phyloP scores from a whole-genome alignment of 1,140 invertebrate species.

The Lepidurus couesii region DNA sequence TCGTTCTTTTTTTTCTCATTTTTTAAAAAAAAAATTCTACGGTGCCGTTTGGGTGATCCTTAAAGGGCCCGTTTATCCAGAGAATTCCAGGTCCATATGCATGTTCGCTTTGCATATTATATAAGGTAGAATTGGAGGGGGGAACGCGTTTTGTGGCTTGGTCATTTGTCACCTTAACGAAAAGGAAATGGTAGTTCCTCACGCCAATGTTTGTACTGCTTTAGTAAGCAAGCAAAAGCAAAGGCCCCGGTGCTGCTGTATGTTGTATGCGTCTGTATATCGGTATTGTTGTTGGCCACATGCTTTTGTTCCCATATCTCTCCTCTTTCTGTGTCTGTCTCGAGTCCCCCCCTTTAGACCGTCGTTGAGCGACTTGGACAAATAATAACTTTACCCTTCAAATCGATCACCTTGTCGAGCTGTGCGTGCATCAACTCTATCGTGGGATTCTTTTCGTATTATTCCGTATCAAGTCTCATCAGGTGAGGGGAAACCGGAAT shows the following conservation, averaged over 20 bases:
- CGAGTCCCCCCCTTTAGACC: not conserved
- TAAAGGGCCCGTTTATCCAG: too few species aligned
- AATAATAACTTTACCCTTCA: not conserved
- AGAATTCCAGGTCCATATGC: too few species aligned
- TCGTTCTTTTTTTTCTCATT: not conserved
- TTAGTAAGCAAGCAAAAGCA: not conserved
- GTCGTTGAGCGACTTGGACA: slow-evolving; percentile 3
- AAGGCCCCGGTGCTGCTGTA: not conserved
- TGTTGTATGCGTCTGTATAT: too few species aligned
- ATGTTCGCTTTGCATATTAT: too few species aligned
- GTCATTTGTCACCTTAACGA: slow-evolving; percentile 9
- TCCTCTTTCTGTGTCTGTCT: not conserved
- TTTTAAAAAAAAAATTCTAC: not conserved
- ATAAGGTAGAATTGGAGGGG: not conserved
- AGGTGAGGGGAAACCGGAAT: slow-evolving; percentile 3
- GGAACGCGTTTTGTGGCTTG: not conserved
- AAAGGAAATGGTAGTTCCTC: slow-evolving; percentile 2
- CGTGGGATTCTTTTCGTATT: slow-evolving; percentile 1
- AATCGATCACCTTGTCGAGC: slow-evolving; percentile 21
- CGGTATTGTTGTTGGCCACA: not conserved
- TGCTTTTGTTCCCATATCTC: slow-evolving; percentile 1
- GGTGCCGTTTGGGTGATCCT: not conserved
- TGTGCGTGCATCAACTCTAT: slow-evolving; percentile 6
- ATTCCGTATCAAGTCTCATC: slow-evolving; percentile 10
- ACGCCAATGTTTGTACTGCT: not conserved